These are phyloP conservation scores for Cotesia chilonis DNA, from an alignment of 1,140 invertebrate genomes.

Conservation along the genomic window DNA sequence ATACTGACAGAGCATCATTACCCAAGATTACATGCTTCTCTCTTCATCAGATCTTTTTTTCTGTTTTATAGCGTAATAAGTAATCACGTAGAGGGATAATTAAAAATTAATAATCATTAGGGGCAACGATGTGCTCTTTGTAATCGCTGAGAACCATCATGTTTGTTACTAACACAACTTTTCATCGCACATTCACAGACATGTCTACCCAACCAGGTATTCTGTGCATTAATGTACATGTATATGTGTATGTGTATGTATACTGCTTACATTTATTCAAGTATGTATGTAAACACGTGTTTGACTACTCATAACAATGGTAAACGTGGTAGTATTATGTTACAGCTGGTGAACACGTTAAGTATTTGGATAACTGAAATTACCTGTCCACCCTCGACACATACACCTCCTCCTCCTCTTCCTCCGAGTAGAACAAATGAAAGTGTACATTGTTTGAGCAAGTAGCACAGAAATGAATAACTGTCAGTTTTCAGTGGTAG, in stretches of 20 bases:
- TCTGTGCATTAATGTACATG: no score
- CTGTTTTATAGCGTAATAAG: conserved; percentile 4
- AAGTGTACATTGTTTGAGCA: no score
- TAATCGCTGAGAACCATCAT: conserved; percentile 18
- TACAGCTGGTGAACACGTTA: conserved; percentile 35
- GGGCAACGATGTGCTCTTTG: conserved; percentile 18
- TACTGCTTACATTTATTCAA: conserved; percentile 17
- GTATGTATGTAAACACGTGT: conserved; percentile 39
- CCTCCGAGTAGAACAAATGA: no score
- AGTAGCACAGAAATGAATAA: no score
- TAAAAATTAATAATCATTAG: conserved; percentile 42
- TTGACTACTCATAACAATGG: conserved; percentile 35
- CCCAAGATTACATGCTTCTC: conserved; percentile 35
- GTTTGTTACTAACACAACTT: not conserved
- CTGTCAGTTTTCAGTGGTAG: no score
- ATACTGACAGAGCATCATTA: conserved; percentile 33
- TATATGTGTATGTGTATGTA: not conserved
- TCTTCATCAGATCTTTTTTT: conserved; percentile 22
- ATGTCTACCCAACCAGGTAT: not conserved
- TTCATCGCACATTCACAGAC: not conserved
- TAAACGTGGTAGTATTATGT: conserved; percentile 35
- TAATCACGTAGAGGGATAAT: conserved; percentile 25
- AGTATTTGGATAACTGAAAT: conserved; percentile 40
- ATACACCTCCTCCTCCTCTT: not conserved
- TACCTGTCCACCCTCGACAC: conserved; percentile 19